Evolutionary conservation across 2,888 invertebrate species (phyloP), one percentile per base, ranked within the genome.

Genomic region (Lasioglossum pauxillum): DNA sequence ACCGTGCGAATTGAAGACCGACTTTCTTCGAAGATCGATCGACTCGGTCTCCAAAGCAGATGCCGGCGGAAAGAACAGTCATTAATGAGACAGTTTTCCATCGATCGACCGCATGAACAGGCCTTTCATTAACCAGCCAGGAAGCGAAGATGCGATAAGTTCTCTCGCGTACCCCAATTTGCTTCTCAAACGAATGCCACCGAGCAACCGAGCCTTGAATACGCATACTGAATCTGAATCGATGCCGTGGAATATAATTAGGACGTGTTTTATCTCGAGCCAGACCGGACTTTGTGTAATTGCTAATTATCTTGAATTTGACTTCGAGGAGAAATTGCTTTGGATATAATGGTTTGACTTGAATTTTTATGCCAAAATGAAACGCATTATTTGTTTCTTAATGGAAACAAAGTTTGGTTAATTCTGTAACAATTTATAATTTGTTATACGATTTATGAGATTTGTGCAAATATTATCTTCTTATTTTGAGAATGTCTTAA

Each of bases 81-180:
- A 86, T 88, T 89, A 90, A 89, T 88, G 87, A 89, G 82, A 86
- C 80, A 84, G 78, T 85, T 85, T 85, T 74, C 78, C 78, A 85
- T 81, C 81, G 84, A 78, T 53, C 81, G 75, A 76, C 78, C 87
- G 67, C 83, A 87, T 83, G 86, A 87, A 81, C 85, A 38, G 31
- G 60, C 78, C 71, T 67, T 78, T 78, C 80, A 86, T 84, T 78
- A 79, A 85, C 77, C 16, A 74, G 35, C 27, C 44, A 69, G 12
- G 31, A 64, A 46, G 27, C 46, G 64, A 64, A 74, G 60, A 81
- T 31, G 75, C 74, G 78, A 77, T 23, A 72, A 49, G 57, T 8
- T 75, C 60, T 67, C 31, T 64, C 75, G 75, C n/a, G 16, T 57
- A 75, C 81, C 64, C 75, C 23, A 38, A 73, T 71, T 83, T 41